Evolutionary conservation across 2,797 vertebrate species (phyloP).

Genomic region (Astyanax mexicanus): DNA sequence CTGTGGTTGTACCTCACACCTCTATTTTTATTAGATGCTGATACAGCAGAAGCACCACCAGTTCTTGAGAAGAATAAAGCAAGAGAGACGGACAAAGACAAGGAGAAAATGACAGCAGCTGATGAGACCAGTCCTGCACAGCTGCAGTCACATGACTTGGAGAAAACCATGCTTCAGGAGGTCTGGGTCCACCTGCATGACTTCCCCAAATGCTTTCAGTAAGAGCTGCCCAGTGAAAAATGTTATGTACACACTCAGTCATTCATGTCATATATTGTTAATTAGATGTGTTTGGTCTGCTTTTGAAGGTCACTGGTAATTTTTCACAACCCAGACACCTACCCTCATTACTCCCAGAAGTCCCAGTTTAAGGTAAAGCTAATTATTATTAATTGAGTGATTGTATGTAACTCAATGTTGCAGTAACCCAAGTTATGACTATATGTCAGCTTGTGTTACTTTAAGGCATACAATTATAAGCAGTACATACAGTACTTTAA

Average conservation of each 20-base stretch:
- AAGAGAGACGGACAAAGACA: constrained; percentile 20
- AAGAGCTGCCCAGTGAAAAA: constrained; percentile 60
- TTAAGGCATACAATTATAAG: too few relatives aligned
- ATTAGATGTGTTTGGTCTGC: constrained; percentile 1
- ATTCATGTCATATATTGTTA: neutral
- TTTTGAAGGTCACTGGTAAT: constrained; percentile 83
- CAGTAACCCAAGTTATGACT: neutral
- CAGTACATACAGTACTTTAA: neutral
- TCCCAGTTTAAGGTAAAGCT: constrained; percentile 85
- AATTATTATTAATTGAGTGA: neutral
- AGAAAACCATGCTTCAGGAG: constrained; percentile 71
- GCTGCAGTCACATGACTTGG: constrained; percentile 66
- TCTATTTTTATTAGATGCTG: constrained; percentile 23
- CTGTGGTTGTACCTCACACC: too few relatives aligned
- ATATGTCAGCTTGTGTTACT: neutral
- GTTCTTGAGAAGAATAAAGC: constrained; percentile 20
- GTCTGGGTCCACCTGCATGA: constrained; percentile 89
- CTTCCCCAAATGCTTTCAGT: constrained; percentile 92
- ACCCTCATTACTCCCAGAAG: constrained; percentile 79
- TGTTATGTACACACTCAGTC: neutral
- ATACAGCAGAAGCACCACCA: neutral
- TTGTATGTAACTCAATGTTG: neutral
- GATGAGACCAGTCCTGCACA: constrained; percentile 42
- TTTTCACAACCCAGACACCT: constrained; percentile 87
- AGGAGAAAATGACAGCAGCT: constrained; percentile 16